phyloP scores from a whole-genome alignment of 1,140 invertebrate genomes.

The Drosophila triauraria region DNA sequence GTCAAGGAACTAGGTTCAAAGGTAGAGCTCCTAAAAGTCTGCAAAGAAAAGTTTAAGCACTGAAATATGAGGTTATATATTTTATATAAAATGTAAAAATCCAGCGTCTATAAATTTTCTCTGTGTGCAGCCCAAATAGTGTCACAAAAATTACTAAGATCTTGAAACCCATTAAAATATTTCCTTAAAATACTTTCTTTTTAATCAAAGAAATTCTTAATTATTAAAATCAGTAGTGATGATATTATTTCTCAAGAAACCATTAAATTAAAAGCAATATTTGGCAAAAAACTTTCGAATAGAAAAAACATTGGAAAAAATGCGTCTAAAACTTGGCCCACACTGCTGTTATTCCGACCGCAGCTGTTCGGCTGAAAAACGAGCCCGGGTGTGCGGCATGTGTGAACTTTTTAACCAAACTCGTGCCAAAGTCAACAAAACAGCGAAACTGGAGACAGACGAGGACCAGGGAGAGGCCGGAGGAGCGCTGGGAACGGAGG shows the following conservation, averaged over 20 bases:
- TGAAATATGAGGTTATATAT: neutral
- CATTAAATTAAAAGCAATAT: slow-evolving; percentile 20
- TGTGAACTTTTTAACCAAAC: slow-evolving; percentile 83
- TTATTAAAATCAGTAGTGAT: neutral
- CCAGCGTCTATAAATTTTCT: too few species aligned
- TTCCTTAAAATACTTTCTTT: too few species aligned
- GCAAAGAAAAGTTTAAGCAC: neutral
- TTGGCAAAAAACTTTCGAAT: slow-evolving; percentile 4
- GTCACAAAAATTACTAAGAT: too few species aligned
- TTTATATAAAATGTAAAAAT: too few species aligned
- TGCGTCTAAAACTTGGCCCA: slow-evolving; percentile 12
- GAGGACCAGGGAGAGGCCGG: slow-evolving; percentile 3
- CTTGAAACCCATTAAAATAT: too few species aligned
- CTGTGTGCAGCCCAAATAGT: too few species aligned
- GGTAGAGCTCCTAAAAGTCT: neutral
- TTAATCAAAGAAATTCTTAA: too few species aligned
- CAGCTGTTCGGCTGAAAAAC: slow-evolving; percentile 28
- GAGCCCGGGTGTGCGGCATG: slow-evolving; percentile 57
- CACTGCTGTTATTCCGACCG: slow-evolving; percentile 28
- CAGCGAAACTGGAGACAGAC: slow-evolving; percentile 52
- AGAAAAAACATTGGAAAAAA: slow-evolving; percentile 7
- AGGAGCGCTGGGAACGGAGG: slow-evolving; percentile 8
- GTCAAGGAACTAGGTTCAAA: slow-evolving; percentile 2
- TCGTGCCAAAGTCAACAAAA: slow-evolving; percentile 82
- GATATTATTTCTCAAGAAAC: neutral